Percentiles rank a stretch among this genome's conserved stretches.
These are phyloP conservation scores for Chanos chanos DNA, from an alignment of 2,797 vertebrate genomes.

Conservation along the genomic window DNA sequence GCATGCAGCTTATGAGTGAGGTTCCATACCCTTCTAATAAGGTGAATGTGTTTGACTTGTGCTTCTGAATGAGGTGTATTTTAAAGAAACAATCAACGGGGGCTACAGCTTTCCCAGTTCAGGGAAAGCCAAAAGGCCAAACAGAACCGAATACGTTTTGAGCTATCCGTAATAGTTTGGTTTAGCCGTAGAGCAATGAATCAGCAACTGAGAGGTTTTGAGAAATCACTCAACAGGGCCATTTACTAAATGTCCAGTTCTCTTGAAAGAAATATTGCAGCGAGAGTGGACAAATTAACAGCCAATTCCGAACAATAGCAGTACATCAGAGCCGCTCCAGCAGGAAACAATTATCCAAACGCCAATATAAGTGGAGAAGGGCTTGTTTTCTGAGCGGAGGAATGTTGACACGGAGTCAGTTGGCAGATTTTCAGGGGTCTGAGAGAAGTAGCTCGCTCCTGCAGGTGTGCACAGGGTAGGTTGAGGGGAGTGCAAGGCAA, in stretches of 20 bases:
- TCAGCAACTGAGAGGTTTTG: too few relatives aligned
- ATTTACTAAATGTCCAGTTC: too few relatives aligned
- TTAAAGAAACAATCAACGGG: neutral
- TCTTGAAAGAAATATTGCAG: neutral
- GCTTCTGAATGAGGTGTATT: neutral
- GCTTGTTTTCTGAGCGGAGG: constrained; percentile 54
- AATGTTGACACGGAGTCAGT: constrained; percentile 62
- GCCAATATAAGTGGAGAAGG: constrained; percentile 62
- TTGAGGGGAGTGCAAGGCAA: neutral
- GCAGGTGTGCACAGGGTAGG: constrained; percentile 5
- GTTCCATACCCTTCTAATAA: too few relatives aligned
- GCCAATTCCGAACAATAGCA: constrained; percentile 19
- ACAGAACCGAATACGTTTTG: too few relatives aligned
- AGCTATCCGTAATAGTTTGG: too few relatives aligned
- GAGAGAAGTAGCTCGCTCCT: constrained; percentile 7
- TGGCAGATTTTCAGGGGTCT: constrained; percentile 29
- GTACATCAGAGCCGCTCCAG: constrained; percentile 29
- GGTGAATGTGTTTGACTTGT: too few relatives aligned
- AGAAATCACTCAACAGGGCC: too few relatives aligned
- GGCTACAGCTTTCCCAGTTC: too few relatives aligned
- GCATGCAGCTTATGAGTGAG: too few relatives aligned
- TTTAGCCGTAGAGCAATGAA: too few relatives aligned
- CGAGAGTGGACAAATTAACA: constrained; percentile 19
- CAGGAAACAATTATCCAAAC: constrained; percentile 73
- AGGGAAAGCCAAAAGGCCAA: too few relatives aligned